Percentiles rank a stretch among this genome's conserved stretches.
phyloP scores from a whole-genome alignment of 1,140 invertebrate species.

The Dryas iulia region DNA sequence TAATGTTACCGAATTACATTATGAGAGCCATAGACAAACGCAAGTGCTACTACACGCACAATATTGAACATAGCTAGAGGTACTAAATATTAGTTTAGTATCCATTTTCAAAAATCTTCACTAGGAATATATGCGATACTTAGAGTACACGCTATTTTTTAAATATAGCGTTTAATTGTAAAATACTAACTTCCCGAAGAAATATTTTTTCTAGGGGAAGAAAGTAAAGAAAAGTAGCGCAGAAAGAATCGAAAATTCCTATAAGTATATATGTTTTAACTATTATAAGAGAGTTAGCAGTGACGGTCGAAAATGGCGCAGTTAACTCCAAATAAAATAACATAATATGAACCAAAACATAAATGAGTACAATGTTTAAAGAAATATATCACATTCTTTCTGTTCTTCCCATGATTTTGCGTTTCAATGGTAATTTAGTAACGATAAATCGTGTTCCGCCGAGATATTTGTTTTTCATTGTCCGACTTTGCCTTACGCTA shows the following conservation, averaged over 20 bases:
- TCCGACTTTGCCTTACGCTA: not conserved
- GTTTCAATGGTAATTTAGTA: not conserved
- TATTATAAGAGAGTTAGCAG: not conserved
- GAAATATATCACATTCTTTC: not conserved
- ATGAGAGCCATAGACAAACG: not conserved
- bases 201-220: slow-evolving; percentile 9
- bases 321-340: not conserved
- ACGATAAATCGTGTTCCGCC: not conserved
- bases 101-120: not conserved
- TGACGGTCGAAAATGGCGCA: not conserved
- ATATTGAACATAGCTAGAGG: not conserved
- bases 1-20: not conserved
- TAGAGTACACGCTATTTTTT: not conserved
- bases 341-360: not conserved
- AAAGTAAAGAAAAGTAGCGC: slow-evolving; percentile 9
- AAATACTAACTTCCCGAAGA: not conserved
- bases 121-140: not conserved
- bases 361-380: not conserved
- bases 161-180: not conserved
- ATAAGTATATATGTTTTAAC: not conserved
- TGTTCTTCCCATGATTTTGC: not conserved
- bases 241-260: not conserved
- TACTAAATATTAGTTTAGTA: not conserved
- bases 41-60: not conserved
- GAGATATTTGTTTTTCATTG: not conserved